phyloP scores from a whole-genome alignment of 2,113 vertebrate genomes.

The Brachypodius melanocephalos region DNA sequence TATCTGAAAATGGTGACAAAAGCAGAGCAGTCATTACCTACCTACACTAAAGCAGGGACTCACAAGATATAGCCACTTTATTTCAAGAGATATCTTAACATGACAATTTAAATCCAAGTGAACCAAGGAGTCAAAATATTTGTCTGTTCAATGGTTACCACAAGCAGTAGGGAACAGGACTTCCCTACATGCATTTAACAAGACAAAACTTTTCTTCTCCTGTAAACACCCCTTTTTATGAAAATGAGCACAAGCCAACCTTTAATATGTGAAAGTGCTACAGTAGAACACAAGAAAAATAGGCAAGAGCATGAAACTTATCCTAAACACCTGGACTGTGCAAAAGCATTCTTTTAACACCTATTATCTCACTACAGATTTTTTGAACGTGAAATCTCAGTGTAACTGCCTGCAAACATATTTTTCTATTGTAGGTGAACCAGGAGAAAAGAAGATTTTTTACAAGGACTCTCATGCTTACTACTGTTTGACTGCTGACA shows the following conservation, averaged over 20 bases:
- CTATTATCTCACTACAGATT: not conserved
- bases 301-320: not conserved
- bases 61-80: not conserved
- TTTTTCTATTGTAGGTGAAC: not conserved
- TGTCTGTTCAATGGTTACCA: not conserved
- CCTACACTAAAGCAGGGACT: not conserved
- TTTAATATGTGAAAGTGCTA: not conserved
- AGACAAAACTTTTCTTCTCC: not conserved
- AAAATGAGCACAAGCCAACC: not conserved
- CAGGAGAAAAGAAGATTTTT: not conserved
- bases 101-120: not conserved
- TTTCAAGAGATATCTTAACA: not conserved
- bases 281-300: not conserved
- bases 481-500: not conserved
- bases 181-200: not conserved
- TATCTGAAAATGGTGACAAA: not conserved
- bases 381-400: not conserved
- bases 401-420: not conserved
- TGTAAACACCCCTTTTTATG: not conserved
- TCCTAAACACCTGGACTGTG: not conserved
- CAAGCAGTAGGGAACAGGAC: not conserved
- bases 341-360: not conserved
- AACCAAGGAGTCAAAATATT: not conserved
- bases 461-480: not conserved
- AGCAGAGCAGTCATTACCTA: not conserved